Evolutionary conservation across 2,797 vertebrate species (phyloP), one percentile per base, ranked within the genome.

Genomic region (Melanotaenia parkinsoni): DNA sequence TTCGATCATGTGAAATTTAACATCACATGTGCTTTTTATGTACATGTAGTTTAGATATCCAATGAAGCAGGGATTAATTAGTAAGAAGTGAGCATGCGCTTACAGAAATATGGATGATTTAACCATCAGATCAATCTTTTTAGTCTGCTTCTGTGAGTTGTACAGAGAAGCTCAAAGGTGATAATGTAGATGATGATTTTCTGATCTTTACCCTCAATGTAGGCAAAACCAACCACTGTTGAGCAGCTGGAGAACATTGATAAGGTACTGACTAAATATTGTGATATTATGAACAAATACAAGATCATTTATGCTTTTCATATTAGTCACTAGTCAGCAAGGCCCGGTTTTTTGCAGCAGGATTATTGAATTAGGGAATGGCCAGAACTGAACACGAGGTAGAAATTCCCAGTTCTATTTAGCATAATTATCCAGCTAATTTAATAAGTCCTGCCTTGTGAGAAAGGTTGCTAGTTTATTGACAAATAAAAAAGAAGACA

Each of bases 191-290:
- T 56, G 7, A 65, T 56, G 14, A 47, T 76, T 73, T 18, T 72
- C 11, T 90, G 53, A 89, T 62, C 79, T 35, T 78, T 68, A 56
- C 89, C 8, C 69, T 85, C 74, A 30, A 61, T 77, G 16, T 89
- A 99, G 97, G 86, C 94, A 67, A 98, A 98, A 82, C 95, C 93
- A 84, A 97, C 97, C 53, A 98, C 97, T 40, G 94, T 98, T 75
- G 97, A 98, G 85, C 91, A 97, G 83, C 91, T 99, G 90, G 97
- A 99, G 93, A 95, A 90, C 81, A 87, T 98, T 82, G 98, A 99
- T 89, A 98, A 98, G 97, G 98, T 99, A 95, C 28, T 0, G 28
- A 54, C 11, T 20, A 7, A 4, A 24, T 28, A 61, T 35, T 16
- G 5, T 47, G 6, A 47, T 45, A 20, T 45, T 45, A 45, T 58